Conservation (phyloP, 2,113 vertebrate genomes). For the Pelmatolapia mariae region DNA sequence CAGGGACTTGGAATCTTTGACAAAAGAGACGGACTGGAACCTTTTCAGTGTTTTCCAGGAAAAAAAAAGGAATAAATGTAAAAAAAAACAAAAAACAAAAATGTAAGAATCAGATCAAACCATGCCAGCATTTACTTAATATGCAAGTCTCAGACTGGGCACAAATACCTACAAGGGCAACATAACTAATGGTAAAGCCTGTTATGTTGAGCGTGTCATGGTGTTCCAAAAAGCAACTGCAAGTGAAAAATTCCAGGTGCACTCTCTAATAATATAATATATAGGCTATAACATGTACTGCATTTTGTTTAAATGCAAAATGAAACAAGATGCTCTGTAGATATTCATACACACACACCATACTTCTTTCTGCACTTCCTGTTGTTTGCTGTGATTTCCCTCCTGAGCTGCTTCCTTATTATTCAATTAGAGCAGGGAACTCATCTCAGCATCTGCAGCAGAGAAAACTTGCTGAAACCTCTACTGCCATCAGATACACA, state of each 20-base stretch:
- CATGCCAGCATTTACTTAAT: not conserved
- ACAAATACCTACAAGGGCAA: not conserved
- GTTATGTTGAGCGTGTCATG: not conserved
- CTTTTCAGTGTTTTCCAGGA: not conserved
- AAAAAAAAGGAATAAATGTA: not conserved
- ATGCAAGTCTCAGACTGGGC: not conserved
- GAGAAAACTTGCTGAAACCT: not conserved
- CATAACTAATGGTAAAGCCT: not conserved
- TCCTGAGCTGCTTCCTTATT: not conserved
- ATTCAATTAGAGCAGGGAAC: constrained; percentile 26
- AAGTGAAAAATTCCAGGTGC: not conserved
- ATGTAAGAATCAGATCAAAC: not conserved
- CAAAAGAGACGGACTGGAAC: not conserved
- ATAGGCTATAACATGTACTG: not conserved
- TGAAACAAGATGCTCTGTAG: not conserved
- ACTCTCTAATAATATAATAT: not conserved
- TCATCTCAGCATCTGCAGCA: not conserved
- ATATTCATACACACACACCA: not conserved
- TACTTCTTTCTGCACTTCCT: not conserved
- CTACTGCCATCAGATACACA: not conserved
- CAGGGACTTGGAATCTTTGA: not conserved
- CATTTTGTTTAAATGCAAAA: not conserved
- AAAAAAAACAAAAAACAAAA: fast-evolving
- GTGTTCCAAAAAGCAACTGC: not conserved
- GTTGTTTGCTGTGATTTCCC: not conserved